Conservation (phyloP, 2,888 invertebrate species). For the Miltochrista miniata region DNA sequence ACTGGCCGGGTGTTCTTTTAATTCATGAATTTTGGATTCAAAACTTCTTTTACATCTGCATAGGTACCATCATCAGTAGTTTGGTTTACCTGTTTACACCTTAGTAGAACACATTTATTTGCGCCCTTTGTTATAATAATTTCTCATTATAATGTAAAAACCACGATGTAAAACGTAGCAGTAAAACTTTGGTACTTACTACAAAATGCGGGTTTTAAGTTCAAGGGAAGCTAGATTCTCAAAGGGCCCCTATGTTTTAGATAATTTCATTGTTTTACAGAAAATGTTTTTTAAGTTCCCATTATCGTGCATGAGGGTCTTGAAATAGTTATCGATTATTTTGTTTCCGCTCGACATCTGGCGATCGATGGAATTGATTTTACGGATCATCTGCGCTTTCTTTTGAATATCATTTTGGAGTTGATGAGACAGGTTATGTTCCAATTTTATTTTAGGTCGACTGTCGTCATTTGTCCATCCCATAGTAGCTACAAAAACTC, state of each 20-base stretch:
- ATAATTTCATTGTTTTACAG: slow-evolving; percentile 58
- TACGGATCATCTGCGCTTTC: slow-evolving; percentile 15
- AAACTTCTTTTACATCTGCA: no score
- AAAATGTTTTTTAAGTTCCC: slow-evolving; percentile 40
- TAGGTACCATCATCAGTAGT: no score
- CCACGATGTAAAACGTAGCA: slow-evolving; percentile 31
- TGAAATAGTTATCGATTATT: slow-evolving; percentile 52
- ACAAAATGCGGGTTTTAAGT: slow-evolving; percentile 51
- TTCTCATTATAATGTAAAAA: slow-evolving; percentile 18
- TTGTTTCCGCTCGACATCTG: slow-evolving; percentile 39
- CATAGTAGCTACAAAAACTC: no score
- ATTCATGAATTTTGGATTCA: no score
- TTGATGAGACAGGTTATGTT: slow-evolving; percentile 19
- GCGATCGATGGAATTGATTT: slow-evolving; percentile 32
- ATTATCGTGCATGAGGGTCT: slow-evolving; percentile 53
- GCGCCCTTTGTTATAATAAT: slow-evolving; percentile 3
- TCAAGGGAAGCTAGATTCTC: slow-evolving; percentile 27
- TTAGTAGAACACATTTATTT: no score
- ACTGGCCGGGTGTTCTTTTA: no score
- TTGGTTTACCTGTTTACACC: no score
- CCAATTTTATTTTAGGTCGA: no score
- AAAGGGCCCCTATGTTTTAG: slow-evolving; percentile 59
- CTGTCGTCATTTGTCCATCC: no score
- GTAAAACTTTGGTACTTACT: slow-evolving; percentile 35
- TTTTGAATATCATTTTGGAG: slow-evolving; percentile 13